Evolutionary conservation across 2,888 invertebrate genomes (phyloP).

Genomic region (Ophion ellenae): DNA sequence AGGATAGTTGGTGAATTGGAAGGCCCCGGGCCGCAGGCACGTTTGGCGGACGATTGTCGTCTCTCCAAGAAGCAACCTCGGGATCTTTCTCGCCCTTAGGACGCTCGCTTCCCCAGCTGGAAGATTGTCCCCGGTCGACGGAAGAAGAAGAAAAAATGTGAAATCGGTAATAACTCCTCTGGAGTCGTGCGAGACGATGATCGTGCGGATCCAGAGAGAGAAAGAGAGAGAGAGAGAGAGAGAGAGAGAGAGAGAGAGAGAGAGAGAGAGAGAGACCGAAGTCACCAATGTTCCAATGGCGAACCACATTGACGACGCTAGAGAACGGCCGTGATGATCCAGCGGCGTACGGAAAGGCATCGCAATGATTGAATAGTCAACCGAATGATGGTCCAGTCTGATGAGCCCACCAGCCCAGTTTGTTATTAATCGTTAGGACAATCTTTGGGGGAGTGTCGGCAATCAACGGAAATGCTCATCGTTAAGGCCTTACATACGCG

Average conservation of each 20-base stretch:
- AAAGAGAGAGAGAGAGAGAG: background rate
- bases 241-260: background rate
- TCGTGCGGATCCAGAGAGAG: conserved; percentile 20
- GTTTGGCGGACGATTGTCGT: conserved; percentile 64
- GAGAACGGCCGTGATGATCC: conserved; percentile 39
- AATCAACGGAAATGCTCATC: conserved; percentile 3
- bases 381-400: conserved; percentile 51
- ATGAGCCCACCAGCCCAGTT: conserved; percentile 17
- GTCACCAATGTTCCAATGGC: conserved; percentile 44
- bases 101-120: conserved; percentile 32
- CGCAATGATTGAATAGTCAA: conserved; percentile 46
- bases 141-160: conserved; percentile 37
- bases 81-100: conserved; percentile 33
- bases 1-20: conserved; percentile 31
- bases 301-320: conserved; percentile 47
- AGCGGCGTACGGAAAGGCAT: background rate
- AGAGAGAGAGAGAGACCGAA: conserved; percentile 14
- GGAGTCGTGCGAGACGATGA: conserved; percentile 70
- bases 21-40: conserved; percentile 52
- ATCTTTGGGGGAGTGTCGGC: conserved; percentile 24
- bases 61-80: conserved; percentile 41
- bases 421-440: conserved; percentile 51
- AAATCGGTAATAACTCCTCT: conserved; percentile 71
- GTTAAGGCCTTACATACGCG: no score
- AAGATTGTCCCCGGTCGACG: conserved; percentile 62